These are phyloP conservation scores for Apamea crenata DNA, from an alignment of 2,888 invertebrate genomes.

Conservation along the genomic window DNA sequence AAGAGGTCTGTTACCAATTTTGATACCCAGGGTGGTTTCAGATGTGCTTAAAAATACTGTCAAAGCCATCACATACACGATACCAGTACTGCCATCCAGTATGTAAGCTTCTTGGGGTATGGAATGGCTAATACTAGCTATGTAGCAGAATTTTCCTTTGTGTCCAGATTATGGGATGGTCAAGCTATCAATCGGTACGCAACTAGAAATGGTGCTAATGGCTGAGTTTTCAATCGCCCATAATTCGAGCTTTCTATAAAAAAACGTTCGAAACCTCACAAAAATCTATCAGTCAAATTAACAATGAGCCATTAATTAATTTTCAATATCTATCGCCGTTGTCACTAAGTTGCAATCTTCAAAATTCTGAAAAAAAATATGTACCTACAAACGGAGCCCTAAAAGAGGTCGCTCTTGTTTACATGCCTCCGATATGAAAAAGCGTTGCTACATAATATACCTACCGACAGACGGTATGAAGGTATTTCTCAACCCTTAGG, in stretches of 20 bases:
- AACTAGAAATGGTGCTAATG: background rate
- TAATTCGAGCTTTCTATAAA: background rate
- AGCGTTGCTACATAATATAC: constrained; percentile 7
- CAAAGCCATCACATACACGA: background rate
- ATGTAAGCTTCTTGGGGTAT: background rate
- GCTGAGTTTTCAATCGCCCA: background rate
- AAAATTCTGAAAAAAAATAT: constrained; percentile 7
- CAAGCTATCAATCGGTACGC: background rate
- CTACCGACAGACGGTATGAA: background rate
- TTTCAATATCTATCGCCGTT: background rate
- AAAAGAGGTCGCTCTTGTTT: constrained; percentile 45
- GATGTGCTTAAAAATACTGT: background rate
- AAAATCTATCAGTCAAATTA: background rate
- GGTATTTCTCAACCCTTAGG: background rate
- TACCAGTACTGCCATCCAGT: background rate
- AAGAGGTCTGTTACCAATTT: background rate
- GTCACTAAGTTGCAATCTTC: background rate
- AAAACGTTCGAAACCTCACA: background rate
- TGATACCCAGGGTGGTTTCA: background rate
- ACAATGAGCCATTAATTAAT: background rate
- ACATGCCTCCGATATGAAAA: constrained; percentile 31
- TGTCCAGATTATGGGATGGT: background rate
- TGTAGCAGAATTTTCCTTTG: constrained; percentile 1
- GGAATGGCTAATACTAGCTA: background rate
- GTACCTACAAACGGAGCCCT: constrained; percentile 17